Conservation (phyloP, 2,888 invertebrate species). For the Napeogenes inachia region DNA sequence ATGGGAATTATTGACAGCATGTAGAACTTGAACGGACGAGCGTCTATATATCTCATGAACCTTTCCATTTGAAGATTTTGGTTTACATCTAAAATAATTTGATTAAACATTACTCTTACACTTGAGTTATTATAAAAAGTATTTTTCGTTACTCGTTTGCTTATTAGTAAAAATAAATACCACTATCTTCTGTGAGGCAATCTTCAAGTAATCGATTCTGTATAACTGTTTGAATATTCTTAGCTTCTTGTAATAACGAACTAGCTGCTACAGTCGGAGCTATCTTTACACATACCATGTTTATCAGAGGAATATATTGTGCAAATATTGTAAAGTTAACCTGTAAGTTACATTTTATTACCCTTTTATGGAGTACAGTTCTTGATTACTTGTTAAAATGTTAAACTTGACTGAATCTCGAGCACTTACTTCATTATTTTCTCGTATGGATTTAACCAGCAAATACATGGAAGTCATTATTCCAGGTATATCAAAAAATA, state of each 20-base stretch:
- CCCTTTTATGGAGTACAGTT: no score
- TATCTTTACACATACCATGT: conserved; percentile 36
- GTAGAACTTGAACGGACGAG: conserved; percentile 21
- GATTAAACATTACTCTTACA: no score
- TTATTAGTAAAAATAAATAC: neutral
- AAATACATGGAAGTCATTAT: neutral
- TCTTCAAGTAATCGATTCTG: conserved; percentile 15
- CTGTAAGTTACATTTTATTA: neutral
- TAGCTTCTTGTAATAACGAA: neutral
- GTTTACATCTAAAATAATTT: conserved; percentile 7
- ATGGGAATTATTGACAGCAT: conserved; percentile 21
- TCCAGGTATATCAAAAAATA: neutral
- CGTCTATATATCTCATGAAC: conserved; percentile 18
- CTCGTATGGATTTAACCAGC: neutral
- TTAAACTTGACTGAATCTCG: no score
- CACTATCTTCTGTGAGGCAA: neutral
- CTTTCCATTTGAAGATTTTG: conserved; percentile 7
- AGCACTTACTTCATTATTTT: neutral
- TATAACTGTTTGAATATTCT: neutral
- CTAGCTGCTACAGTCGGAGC: conserved; percentile 1
- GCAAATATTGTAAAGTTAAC: conserved; percentile 34
- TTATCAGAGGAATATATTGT: conserved; percentile 30
- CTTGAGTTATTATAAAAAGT: no score
- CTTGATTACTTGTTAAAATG: no score
- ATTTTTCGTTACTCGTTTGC: no score